Percentiles rank a stretch among this genome's conserved stretches.
These are phyloP conservation scores for Callipepla californica DNA, from an alignment of 2,113 vertebrate genomes.

Conservation along the genomic window DNA sequence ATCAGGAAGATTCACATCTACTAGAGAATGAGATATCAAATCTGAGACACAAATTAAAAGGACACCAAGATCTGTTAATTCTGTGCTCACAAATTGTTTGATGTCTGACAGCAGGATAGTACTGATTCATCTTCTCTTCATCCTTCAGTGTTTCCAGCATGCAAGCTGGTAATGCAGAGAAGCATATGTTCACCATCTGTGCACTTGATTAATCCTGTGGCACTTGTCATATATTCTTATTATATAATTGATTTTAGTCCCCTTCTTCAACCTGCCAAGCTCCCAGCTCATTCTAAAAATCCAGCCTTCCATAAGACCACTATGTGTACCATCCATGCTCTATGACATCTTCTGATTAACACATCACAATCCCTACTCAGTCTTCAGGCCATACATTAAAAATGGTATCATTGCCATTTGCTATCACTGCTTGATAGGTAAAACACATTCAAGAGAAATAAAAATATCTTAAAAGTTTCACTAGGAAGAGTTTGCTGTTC, in stretches of 20 bases:
- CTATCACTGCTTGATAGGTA: neutral
- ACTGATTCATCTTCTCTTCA: neutral
- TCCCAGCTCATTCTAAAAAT: conserved; percentile 6
- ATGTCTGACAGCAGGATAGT: neutral
- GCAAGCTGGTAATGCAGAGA: neutral
- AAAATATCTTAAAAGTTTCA: neutral
- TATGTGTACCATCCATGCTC: neutral
- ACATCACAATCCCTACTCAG: neutral
- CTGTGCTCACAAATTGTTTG: neutral
- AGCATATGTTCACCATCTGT: neutral
- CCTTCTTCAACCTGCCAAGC: neutral
- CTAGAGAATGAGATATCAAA: conserved; percentile 10
- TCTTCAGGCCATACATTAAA: neutral
- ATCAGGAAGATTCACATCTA: neutral
- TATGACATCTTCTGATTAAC: neutral
- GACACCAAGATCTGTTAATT: neutral
- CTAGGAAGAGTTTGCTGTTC: neutral
- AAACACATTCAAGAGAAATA: neutral
- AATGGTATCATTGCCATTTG: neutral
- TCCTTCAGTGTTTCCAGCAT: neutral
- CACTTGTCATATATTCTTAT: neutral
- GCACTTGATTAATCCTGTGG: neutral
- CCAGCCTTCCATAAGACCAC: neutral
- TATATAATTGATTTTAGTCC: neutral
- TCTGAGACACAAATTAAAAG: neutral